Percentiles rank a stretch among this genome's conserved stretches.
These are phyloP conservation scores for Tupaia chinensis DNA, from an alignment of 2,113 vertebrate species.

Conservation along the genomic window DNA sequence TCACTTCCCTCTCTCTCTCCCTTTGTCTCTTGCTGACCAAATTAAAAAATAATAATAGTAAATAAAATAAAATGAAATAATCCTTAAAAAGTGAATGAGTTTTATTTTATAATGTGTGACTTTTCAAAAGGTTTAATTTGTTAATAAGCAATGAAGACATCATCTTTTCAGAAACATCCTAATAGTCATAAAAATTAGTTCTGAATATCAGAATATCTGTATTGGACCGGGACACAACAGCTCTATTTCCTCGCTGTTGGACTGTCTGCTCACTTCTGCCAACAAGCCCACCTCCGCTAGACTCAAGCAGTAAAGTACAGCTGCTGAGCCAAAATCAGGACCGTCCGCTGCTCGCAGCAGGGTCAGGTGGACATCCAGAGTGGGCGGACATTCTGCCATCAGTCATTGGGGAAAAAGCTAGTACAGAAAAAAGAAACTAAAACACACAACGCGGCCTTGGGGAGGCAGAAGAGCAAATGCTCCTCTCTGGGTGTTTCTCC, in stretches of 20 bases:
- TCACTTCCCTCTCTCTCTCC: no score
- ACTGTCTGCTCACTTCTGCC: background rate
- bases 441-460: background rate
- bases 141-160: constrained; percentile 8
- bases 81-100: background rate
- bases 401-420: background rate
- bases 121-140: constrained; percentile 31
- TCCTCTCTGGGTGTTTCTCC: background rate
- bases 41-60: no score
- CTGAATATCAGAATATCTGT: background rate
- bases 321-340: background rate
- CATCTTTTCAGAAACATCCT: constrained; percentile 22
- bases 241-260: background rate
- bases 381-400: background rate
- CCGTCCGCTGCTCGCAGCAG: background rate
- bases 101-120: background rate
- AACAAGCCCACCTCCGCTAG: background rate
- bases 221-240: background rate
- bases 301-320: background rate
- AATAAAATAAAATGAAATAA: no score
- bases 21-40: no score
- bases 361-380: background rate
- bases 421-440: background rate
- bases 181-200: background rate
- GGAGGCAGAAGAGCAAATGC: background rate